These are phyloP conservation scores for Patagioenas fasciata DNA, from an alignment of 2,113 vertebrate genomes.

Conservation along the genomic window DNA sequence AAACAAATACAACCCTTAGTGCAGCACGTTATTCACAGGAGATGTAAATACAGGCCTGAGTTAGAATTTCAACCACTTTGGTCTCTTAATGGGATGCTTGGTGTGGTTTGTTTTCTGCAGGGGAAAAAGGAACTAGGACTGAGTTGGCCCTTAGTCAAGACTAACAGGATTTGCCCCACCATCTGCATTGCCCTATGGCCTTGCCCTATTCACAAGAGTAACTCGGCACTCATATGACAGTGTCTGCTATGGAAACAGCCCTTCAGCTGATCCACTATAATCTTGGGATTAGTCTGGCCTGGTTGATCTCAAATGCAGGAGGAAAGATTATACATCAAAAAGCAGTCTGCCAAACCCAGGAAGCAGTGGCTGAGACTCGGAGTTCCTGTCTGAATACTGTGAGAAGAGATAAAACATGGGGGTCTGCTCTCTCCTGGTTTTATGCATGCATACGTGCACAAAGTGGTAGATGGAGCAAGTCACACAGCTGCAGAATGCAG, in stretches of 20 bases:
- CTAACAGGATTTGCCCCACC: not conserved
- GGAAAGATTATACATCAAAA: not conserved
- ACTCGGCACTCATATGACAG: fast-evolving
- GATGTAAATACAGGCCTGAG: not conserved
- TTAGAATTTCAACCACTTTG: not conserved
- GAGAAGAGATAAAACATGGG: not conserved
- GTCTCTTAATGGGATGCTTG: not conserved
- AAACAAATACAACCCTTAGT: not conserved
- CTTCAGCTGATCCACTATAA: not conserved
- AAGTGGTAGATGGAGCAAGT: not conserved
- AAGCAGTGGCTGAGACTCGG: not conserved
- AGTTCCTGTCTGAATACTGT: not conserved
- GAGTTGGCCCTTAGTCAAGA: not conserved
- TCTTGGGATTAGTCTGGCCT: not conserved
- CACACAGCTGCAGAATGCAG: not conserved
- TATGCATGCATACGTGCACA: not conserved
- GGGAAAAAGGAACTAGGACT: not conserved
- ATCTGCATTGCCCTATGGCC: not conserved
- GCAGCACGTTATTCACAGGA: not conserved
- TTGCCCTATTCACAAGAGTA: not conserved
- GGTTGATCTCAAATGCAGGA: not conserved
- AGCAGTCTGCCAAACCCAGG: not conserved
- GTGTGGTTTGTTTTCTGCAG: not conserved
- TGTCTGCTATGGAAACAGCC: not conserved
- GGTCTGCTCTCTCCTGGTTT: not conserved